Percentiles rank a stretch among this genome's conserved stretches.
These are phyloP conservation scores for Columba guinea DNA, from an alignment of 2,797 vertebrate genomes.

Conservation along the genomic window DNA sequence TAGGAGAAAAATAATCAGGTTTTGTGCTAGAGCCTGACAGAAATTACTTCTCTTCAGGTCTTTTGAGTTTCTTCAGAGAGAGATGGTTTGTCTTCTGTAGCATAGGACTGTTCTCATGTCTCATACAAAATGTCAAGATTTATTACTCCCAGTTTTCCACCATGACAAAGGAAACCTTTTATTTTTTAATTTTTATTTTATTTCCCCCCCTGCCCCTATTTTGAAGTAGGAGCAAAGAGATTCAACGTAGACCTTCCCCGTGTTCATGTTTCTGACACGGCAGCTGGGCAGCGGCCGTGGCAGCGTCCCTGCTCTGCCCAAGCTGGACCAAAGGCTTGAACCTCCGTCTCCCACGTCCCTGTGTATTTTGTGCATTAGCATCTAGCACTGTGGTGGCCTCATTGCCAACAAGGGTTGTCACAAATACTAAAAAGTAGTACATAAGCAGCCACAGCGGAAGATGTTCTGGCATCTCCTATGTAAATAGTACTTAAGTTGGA, in stretches of 20 bases:
- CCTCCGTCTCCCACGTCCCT: fast-evolving
- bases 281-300: background rate
- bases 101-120: background rate
- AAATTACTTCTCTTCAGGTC: background rate
- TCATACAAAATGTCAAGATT: background rate
- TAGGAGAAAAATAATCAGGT: background rate
- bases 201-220: no score
- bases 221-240: background rate
- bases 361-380: background rate
- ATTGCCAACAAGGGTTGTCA: background rate
- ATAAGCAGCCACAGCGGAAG: background rate
- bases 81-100: background rate
- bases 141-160: background rate
- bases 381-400: fast-evolving
- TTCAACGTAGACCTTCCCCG: background rate
- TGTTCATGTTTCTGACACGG: background rate
- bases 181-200: no score
- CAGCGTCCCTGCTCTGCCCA: background rate
- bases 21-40: background rate
- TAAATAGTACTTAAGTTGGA: background rate
- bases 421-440: background rate
- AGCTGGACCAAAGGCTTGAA: background rate
- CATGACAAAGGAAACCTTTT: background rate
- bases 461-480: background rate
- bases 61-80: background rate